Evolutionary conservation across 1,140 invertebrate species (phyloP).

Genomic region (Amyelois transitella): DNA sequence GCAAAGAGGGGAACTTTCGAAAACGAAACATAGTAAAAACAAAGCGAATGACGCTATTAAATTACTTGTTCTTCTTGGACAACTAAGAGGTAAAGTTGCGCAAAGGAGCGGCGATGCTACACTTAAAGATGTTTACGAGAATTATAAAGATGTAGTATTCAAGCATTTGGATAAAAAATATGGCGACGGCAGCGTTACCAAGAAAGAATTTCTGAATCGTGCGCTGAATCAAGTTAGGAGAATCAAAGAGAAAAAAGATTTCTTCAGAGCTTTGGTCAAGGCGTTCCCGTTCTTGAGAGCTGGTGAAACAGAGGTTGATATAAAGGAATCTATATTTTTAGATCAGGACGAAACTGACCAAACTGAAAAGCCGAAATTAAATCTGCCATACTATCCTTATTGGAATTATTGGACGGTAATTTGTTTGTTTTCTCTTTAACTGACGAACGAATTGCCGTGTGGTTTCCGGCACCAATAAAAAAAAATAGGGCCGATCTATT

Average conservation of each 20-base stretch:
- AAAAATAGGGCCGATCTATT: too few relatives aligned
- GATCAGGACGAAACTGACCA: background rate
- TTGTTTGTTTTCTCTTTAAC: background rate
- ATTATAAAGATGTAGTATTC: background rate
- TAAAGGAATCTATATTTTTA: background rate
- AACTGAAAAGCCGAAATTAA: background rate
- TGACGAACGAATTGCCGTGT: background rate
- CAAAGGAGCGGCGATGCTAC: background rate
- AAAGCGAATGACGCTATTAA: too few relatives aligned
- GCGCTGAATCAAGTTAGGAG: background rate
- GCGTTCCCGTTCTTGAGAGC: background rate
- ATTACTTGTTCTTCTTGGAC: too few relatives aligned
- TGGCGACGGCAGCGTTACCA: background rate
- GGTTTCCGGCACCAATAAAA: too few relatives aligned
- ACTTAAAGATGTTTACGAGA: background rate
- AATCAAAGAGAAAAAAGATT: background rate
- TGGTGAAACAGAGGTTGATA: background rate
- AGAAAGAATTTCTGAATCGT: background rate
- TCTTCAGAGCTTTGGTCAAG: background rate
- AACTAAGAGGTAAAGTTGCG: background rate
- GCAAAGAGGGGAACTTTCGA: too few relatives aligned
- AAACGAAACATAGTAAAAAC: too few relatives aligned
- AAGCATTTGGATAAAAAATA: background rate
- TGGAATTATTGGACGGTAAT: background rate
- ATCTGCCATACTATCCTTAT: background rate